Evolutionary conservation across 1,140 invertebrate genomes (phyloP), one percentile per base, ranked within the genome.

Genomic region (Lamellibrachia luymesi): DNA sequence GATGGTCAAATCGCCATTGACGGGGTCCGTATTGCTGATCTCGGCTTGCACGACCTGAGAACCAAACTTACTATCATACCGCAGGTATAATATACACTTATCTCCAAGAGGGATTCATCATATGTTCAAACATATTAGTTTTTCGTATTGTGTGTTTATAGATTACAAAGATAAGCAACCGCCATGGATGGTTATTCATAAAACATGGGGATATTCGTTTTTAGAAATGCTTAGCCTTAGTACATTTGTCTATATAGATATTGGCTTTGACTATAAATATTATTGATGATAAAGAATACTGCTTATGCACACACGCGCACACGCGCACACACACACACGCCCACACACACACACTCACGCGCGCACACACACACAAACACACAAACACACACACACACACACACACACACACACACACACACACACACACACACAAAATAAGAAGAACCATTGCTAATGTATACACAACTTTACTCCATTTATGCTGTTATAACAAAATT

Each of bases 101-200:
- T 10, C 13, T 22, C 13, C 13, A 80, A 8, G 64, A 80, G 13
- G 97, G 98, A 56, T 98, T 98, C n/a, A 98, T 99, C 94, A 98
- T 99, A 94, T 98, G 98, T 2, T 98, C 98, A 96, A 98, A 94
- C 90, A 38, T 38, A 38, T 38, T 38, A 38, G 38, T 38, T 38
- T n/a, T n/a, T n/a, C n/a, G n/a, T n/a, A n/a, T n/a, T 38, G 38
- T 38, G 38, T 38, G 38, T 38, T 0, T 38, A 38, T 38, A 38
- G 38, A 38, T 38, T 38, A 38, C 38, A 38, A 38, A 38, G 38
- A 38, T 0, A 38, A 38, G 38, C 38, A 38, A 38, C 38, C 38
- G 38, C 38, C 38, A 38, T 38, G 38, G 38, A 38, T 38, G 38
- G 38, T 38, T 38, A 38, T 38, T 38, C 38, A 38, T 38, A 38